Evolutionary conservation across 2,888 invertebrate species (phyloP), one percentile per base, ranked within the genome.

Genomic region (Trissoscelio sp.): DNA sequence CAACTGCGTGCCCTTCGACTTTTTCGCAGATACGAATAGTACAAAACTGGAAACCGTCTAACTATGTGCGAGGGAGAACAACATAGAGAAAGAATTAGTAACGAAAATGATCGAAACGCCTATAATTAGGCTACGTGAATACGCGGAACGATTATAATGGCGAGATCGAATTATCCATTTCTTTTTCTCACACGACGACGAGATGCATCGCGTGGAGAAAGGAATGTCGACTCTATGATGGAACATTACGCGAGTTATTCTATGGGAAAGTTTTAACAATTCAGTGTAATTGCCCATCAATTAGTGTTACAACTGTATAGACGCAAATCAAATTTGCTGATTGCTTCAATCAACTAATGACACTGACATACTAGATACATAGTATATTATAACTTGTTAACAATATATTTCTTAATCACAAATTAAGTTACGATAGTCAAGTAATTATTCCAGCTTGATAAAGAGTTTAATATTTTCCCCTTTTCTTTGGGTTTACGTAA

Each of bases 71-170:
- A 57, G 67, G 22, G 67, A 34, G 62, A 67, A 37, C 46, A 22
- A 42, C 37, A 66, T 31, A 11, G 31, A 70, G 70, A 31, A 12
- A 46, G 75, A 74, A 79, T 82, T 75, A 64, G 75, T 70, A 74
- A 64, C 78, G 79, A 84, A 86, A 86, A 88, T 88, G 87, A 86
- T 81, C 83, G 86, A 86, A 88, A 87, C 87, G 86, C 85, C 89
- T 88, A 88, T 89, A 90, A 90, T 90, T 90, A 89, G 87, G 86
- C 86, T 84, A 82, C 83, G 85, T 75, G 79, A 86, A 86, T 88
- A 88, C 87, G 88, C 83, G 86, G 87, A 86, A 88, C 75, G 66
- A 72, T 75, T 51, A 75, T 75, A 66, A 72, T 62, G 48, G 58
- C 69, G 18, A 62, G 55, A 79, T 79, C 73, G 62, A 62, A 53